Percentiles rank a stretch among this genome's conserved stretches.
These are phyloP conservation scores for Rhagologus leucostigma DNA, from an alignment of 2,113 vertebrate genomes.

Conservation along the genomic window DNA sequence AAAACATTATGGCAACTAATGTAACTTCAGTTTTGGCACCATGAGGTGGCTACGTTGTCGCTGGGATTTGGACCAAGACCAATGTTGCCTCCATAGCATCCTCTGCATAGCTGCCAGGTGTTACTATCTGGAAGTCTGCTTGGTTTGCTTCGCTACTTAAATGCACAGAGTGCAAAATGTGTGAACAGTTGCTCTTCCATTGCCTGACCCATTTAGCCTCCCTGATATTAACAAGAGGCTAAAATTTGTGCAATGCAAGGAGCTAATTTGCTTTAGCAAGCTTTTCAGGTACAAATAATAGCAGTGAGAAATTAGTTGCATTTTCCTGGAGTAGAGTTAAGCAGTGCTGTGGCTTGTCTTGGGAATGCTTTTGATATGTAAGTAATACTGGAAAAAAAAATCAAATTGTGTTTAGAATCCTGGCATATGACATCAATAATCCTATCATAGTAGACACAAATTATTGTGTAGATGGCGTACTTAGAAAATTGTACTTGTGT, in stretches of 20 bases:
- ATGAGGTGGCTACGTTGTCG: rapidly evolving
- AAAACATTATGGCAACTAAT: not conserved
- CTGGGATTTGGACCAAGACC: not conserved
- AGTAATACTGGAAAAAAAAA: not conserved
- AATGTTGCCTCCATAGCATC: not conserved
- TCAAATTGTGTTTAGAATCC: not conserved
- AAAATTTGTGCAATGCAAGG: not conserved
- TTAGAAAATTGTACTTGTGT: not conserved
- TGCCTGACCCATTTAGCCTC: not conserved
- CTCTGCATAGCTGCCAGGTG: not conserved
- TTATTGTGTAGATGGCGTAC: not conserved
- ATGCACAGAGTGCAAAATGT: not conserved
- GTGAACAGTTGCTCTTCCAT: not conserved
- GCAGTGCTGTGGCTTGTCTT: not conserved
- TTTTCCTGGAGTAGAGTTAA: not conserved
- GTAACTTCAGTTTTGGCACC: not conserved
- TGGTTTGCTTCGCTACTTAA: not conserved
- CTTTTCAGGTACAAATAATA: not conserved
- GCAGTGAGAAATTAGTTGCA: not conserved
- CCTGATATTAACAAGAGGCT: not conserved
- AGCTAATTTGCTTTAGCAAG: not conserved
- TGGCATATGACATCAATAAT: not conserved
- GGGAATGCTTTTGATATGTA: not conserved
- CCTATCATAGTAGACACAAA: not conserved
- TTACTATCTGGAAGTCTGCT: not conserved